Base-by-base conservation (phyloP, 92 coral and sea anemone genomes). In the Porites evermanni region DNA sequence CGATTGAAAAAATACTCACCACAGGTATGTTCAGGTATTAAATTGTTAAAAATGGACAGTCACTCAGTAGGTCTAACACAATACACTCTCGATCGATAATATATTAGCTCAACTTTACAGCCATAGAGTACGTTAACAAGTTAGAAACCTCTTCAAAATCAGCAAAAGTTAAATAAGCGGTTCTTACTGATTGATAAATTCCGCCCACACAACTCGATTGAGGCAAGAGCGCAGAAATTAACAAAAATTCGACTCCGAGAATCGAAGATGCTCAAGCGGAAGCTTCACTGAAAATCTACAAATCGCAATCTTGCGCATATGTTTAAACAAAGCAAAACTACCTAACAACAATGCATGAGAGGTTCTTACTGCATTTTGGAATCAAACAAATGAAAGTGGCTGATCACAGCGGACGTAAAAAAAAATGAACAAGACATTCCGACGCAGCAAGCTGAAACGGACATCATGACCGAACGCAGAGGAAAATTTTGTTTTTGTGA, bases 401-500 rank as follows among this genome's bases (percentile, higher is more conserved):
- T 7, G n/a, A 74, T 54, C 64, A 12, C 64, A 74, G 21, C 71
- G 47, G 4, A 38, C 47, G 47, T 38, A 3, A 38, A 38, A 38
- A 3, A 38, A 17, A 38, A 11, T 56, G 4, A 11, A 56, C 61
- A 56, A 56, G 61, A 56, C 78, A 74, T 74, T 74, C 78, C 78
- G 21, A 24, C 5, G 20, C 44, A 53, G 44, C 2, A 54, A 74
- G 78, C 61, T 56, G 61, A 56, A 56, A 56, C 54, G 65, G 54
- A 53, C 64, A 74, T 64, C 19, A 16, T 8, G 11, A 7, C 26
- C 17, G 61, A 51, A 9, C 61, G 61, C 14, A 14, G 61, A 19
- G 77, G 68, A 69, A 81, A 53, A 60, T 26, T 70, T 58, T 74
- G 56, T 52, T 60, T 81, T 70, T 59, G 86, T 16, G 75, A 14